Base-by-base conservation (phyloP, 2,113 vertebrate genomes). In the Propithecus coquereli region DNA sequence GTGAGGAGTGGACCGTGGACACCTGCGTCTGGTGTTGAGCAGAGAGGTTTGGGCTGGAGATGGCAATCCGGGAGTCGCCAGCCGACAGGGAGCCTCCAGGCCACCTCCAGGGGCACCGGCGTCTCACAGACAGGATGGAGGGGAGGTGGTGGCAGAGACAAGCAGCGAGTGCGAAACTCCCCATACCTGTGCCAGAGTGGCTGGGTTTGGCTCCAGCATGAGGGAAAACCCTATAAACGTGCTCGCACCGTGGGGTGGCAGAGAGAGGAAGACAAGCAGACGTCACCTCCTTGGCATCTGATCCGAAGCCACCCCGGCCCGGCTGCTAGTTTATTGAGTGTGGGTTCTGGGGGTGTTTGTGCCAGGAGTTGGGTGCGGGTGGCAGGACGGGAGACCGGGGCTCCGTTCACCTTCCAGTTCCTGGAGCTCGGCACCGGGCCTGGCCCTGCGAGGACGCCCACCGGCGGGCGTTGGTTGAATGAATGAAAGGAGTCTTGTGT, bases 161-260 rank as follows among this genome's bases (percentile, higher is more conserved):
- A 8, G 22, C 13, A 6, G 40, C 70, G 37, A 7, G 40, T 17
- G 0, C 30, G 59, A 22, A 3, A 0, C 30, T 17, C n/a, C 13
- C 14, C 3, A 22, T 40, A 1, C 54, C 59, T 30, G 25, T 3
- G 61, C 84, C 70, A 14, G 54, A 13, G 0, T 0, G n/a, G 37
- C 79, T 3, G 16, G 43, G 25, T 32, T 40, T n/a, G 43, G 81
- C 52, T 45, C 47, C 22, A 1, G 23, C 2, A 0, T 4, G 11
- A 32, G 76, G 94, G 84, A 92, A 90, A 79, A 4, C 17, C 25
- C 80, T 57, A 34, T 30, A 52, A 25, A 50, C 2, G 3, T 32
- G 11, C 81, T 65, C 3, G 0, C 0, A 0, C 25, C 5, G 0
- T 8, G 30, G 14, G 8, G 32, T 25, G 37, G 9, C 43, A 0